phyloP scores from a whole-genome alignment of 2,113 vertebrate genomes.

The Larimichthys polyactis region DNA sequence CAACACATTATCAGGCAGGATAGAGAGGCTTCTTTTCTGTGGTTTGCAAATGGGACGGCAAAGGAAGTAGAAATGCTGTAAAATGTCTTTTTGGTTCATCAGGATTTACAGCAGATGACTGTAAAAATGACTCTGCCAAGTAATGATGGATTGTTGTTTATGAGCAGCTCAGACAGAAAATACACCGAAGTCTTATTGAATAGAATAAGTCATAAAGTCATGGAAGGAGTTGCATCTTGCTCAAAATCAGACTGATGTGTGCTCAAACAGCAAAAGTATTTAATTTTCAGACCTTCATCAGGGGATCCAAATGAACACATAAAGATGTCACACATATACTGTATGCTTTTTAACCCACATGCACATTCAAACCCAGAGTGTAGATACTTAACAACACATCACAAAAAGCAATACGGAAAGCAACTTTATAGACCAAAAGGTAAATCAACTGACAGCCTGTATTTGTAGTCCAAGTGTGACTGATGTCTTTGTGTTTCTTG shows the following conservation, averaged over 20 bases:
- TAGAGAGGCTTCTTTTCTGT: neutral
- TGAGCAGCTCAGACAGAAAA: neutral
- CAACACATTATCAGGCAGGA: conserved; percentile 29
- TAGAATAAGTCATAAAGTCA: neutral
- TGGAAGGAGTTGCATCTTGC: neutral
- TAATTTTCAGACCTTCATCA: neutral
- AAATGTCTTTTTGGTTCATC: neutral
- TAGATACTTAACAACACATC: too few species aligned
- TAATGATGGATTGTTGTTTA: neutral
- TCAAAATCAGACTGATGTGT: neutral
- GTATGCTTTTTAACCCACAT: neutral
- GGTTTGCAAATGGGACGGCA: conserved; percentile 22
- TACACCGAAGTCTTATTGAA: neutral
- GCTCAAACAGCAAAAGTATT: neutral
- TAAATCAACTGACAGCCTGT: neutral
- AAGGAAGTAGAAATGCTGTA: conserved; percentile 16
- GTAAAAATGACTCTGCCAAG: neutral
- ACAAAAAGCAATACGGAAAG: neutral
- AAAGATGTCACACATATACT: neutral
- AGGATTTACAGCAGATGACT: neutral
- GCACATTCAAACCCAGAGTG: neutral
- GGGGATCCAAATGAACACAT: neutral
- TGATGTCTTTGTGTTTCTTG: neutral
- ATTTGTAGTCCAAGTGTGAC: neutral
- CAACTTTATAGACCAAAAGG: neutral